phyloP scores from a whole-genome alignment of 2,797 vertebrate species.

The Echeneis naucrates region DNA sequence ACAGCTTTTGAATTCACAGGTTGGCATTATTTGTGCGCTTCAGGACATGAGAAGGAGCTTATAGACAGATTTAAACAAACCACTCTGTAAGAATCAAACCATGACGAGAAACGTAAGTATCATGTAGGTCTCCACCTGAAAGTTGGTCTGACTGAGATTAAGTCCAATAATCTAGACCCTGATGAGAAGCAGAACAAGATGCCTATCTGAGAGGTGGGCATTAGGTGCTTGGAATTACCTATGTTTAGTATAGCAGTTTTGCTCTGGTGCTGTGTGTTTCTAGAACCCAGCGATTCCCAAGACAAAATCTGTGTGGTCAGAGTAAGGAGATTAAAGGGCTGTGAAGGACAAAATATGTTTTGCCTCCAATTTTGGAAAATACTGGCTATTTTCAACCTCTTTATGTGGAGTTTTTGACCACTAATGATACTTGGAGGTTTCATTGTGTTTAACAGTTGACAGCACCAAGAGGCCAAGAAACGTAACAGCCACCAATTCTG shows the following conservation, averaged over 20 bases:
- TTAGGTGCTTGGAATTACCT: conserved; percentile 46
- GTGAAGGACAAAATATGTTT: background rate
- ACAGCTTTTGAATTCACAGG: background rate
- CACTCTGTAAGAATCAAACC: background rate
- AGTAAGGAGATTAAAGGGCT: background rate
- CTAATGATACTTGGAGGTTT: background rate
- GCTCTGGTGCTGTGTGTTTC: conserved; percentile 17
- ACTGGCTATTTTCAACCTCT: background rate
- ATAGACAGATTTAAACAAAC: background rate
- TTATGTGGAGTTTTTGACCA: background rate
- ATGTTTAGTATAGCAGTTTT: conserved; percentile 22
- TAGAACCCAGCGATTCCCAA: conserved; percentile 1
- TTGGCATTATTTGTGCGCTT: background rate
- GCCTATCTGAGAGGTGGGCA: conserved; percentile 37
- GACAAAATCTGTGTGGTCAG: background rate
- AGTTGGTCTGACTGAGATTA: conserved; percentile 18
- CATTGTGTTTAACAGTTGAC: background rate
- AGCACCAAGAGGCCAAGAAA: background rate
- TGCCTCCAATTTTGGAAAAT: background rate
- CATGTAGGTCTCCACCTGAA: conserved; percentile 15
- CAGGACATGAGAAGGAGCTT: background rate
- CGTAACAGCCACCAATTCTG: background rate
- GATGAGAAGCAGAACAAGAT: conserved; percentile 30
- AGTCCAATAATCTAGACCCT: conserved; percentile 32
- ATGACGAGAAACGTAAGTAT: background rate